Base-by-base conservation (phyloP, 53 echinoderm and acorn worm genomes). In the Hippasteria phrygiana region DNA sequence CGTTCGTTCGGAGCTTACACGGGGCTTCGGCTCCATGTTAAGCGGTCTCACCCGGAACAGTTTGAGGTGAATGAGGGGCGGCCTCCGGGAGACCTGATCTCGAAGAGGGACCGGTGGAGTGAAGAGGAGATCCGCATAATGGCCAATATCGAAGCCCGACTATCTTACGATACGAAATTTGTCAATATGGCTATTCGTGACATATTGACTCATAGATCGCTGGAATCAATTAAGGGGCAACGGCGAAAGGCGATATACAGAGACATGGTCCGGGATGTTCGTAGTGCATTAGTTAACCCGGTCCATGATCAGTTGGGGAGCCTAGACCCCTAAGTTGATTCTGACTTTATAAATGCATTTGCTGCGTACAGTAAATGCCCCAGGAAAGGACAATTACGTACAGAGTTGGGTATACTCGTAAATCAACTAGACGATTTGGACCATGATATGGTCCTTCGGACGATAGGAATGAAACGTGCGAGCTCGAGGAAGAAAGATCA, bases 171-270 rank as follows among this genome's bases (percentile, higher is more conserved):
- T 43, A 76, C 77, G 4, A 76, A 47, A 76, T 53, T 50, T 6
- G 26, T 76, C 8, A 76, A 76, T 29, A 76, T 76, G 1, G 54
- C 48, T 11, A 43, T 76, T 1, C 48, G 17, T 47, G n/a, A 76
- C 32, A 12, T n/a, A 1, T 76, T 76, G 32, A 47, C 1, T 2
- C 4, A 47, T 76, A 8, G 77, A 5, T 46, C 77, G 9, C 27
- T 76, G 31, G 77, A 76, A 17, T 76, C 77, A 1, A 76, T 47
- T 24, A 76, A 76, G 18, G 54, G 54, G 1, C 77, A 76, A 47
- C 24, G 77, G 13, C 27, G 54, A 11, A 76, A 76, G 48, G 31
- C 29, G n/a, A n/a, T n/a, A n/a, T n/a, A n/a, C 2, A 2, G 31
- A 7, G 2, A 76, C 29, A 76, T 46, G 50, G 12, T 2, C 2